These are phyloP conservation scores for Cercocebus atys DNA, from an alignment of 2,113 vertebrate species.

Conservation along the genomic window DNA sequence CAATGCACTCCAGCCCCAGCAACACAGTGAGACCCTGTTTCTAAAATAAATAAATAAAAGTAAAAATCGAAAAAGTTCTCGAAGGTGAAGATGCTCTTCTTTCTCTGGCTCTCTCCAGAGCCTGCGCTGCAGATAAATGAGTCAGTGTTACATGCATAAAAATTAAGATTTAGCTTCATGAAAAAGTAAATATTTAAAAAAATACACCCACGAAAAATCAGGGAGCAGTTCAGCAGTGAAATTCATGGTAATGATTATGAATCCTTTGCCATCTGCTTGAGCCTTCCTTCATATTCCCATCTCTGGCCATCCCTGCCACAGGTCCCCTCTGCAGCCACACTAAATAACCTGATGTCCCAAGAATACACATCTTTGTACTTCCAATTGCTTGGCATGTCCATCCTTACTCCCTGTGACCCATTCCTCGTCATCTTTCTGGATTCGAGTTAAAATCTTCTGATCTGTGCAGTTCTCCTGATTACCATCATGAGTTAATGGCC, in stretches of 20 bases:
- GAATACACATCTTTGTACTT: neutral
- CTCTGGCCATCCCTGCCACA: neutral
- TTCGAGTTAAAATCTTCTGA: neutral
- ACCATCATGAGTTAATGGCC: neutral
- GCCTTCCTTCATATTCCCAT: neutral
- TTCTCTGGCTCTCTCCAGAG: neutral
- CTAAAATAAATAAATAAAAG: too few species aligned
- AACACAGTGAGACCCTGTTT: too few species aligned
- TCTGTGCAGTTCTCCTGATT: neutral
- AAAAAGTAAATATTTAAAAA: neutral
- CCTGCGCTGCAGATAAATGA: neutral
- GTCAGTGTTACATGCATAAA: neutral
- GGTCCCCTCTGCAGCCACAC: neutral
- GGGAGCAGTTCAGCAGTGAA: neutral
- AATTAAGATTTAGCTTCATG: neutral
- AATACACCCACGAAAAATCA: neutral
- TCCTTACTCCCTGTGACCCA: neutral
- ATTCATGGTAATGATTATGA: neutral
- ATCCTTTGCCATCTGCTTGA: neutral
- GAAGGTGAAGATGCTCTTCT: neutral
- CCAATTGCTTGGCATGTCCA: neutral
- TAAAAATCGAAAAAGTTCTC: neutral
- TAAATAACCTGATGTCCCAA: neutral
- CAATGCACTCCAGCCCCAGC: too few species aligned
- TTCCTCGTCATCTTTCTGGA: neutral